phyloP scores from a whole-genome alignment of 2,113 vertebrate species.

The human region DNA sequence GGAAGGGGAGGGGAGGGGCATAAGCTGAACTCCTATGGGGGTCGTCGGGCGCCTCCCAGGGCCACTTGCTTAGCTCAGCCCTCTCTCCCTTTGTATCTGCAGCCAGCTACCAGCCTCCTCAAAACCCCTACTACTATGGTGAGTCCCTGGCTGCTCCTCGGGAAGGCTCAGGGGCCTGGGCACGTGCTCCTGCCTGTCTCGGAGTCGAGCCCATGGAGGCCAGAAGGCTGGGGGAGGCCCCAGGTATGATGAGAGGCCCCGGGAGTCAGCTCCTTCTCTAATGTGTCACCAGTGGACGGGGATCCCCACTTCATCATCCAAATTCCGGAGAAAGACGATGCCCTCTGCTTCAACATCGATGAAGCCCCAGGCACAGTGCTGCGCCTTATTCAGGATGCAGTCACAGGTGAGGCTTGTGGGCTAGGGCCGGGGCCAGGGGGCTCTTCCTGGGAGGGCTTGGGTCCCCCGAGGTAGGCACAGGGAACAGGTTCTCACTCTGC shows the following conservation, averaged over 20 bases:
- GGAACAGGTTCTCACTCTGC: neutral
- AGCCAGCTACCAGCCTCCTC: conserved; percentile 20
- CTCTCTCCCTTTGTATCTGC: neutral
- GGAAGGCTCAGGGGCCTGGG: neutral
- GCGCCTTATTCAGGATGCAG: conserved; percentile 90
- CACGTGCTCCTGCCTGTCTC: neutral
- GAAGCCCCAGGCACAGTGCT: conserved; percentile 91
- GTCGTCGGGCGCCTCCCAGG: neutral
- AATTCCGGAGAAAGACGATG: conserved; percentile 87
- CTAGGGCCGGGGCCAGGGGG: neutral
- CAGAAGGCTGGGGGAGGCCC: neutral
- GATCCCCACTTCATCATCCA: conserved; percentile 97
- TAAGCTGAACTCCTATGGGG: neutral
- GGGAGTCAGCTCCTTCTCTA: neutral
- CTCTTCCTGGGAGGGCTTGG: neutral
- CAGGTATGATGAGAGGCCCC: neutral
- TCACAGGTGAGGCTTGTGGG: conserved; percentile 85
- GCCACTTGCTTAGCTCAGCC: neutral
- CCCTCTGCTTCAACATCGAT: conserved; percentile 96
- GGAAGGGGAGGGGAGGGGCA: neutral
- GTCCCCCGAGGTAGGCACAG: neutral
- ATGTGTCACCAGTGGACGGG: conserved; percentile 90
- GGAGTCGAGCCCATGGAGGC: neutral
- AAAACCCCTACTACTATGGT: conserved; percentile 61
- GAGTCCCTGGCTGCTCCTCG: conserved; percentile 17